phyloP scores from a whole-genome alignment of 2,888 invertebrate species.

The Actias luna region DNA sequence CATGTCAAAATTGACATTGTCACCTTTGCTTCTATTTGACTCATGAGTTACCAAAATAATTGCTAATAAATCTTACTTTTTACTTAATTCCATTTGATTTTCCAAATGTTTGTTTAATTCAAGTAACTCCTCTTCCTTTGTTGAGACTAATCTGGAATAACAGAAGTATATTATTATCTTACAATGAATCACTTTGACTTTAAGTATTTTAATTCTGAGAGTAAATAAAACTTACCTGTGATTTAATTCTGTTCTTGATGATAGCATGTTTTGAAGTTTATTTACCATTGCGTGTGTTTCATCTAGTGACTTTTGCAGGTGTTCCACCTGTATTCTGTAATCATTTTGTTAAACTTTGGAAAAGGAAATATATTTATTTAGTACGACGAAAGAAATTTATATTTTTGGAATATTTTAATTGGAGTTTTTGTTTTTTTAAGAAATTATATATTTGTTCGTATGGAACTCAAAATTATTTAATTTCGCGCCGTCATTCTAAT shows the following conservation, averaged over 20 bases:
- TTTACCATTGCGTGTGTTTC: slow-evolving; percentile 74
- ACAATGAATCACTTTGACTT: neutral
- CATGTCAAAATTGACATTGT: too few relatives aligned
- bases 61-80: slow-evolving; percentile 60
- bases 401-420: too few relatives aligned
- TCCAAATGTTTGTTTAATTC: slow-evolving; percentile 81
- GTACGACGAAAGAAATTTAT: too few relatives aligned
- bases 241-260: slow-evolving; percentile 60
- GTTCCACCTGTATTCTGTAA: slow-evolving; percentile 71
- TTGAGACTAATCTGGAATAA: slow-evolving; percentile 66
- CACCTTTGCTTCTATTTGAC: too few relatives aligned
- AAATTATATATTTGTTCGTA: too few relatives aligned
- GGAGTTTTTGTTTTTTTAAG: too few relatives aligned
- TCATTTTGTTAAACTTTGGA: neutral
- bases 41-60: neutral
- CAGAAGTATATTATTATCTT: neutral
- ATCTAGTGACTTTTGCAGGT: slow-evolving; percentile 66
- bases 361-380: neutral
- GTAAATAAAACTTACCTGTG: slow-evolving; percentile 54
- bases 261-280: slow-evolving; percentile 63
- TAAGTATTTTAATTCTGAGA: neutral
- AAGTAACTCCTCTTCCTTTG: slow-evolving; percentile 73
- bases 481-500: too few relatives aligned
- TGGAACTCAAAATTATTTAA: too few relatives aligned
- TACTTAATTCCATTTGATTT: slow-evolving; percentile 82